These are phyloP conservation scores for Bimastos eiseni DNA, from an alignment of 2,888 invertebrate species.

Conservation along the genomic window DNA sequence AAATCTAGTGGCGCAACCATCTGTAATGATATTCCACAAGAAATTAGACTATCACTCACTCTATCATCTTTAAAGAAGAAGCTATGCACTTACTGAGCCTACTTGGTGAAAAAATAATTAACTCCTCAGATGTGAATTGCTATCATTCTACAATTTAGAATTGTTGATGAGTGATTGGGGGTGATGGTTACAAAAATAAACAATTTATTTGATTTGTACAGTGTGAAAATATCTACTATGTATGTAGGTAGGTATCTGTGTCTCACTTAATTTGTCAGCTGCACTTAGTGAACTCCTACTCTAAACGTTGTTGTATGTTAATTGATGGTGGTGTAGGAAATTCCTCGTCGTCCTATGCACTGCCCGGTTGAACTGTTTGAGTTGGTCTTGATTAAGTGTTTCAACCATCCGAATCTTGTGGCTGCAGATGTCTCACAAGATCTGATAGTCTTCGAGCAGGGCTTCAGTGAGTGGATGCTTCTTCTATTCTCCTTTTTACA, in stretches of 20 bases:
- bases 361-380: neutral
- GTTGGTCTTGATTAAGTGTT: neutral
- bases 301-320: neutral
- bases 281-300: neutral
- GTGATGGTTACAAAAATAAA: no score
- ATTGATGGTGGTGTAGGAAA: neutral
- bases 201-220: no score
- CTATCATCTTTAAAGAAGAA: no score
- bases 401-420: neutral
- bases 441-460: constrained; percentile 13
- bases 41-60: no score
- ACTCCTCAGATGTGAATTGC: no score
- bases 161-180: no score
- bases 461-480: constrained; percentile 15
- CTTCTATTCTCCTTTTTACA: neutral
- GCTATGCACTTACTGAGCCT: no score
- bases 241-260: neutral
- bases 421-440: neutral
- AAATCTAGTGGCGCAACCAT: no score
- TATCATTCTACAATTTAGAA: no score
- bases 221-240: no score
- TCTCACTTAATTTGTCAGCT: neutral
- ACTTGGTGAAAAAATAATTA: no score
- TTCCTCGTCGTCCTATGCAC: neutral
- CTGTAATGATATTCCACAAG: no score